phyloP scores from a whole-genome alignment of 2,797 vertebrate genomes.

The Melanogrammus aeglefinus region DNA sequence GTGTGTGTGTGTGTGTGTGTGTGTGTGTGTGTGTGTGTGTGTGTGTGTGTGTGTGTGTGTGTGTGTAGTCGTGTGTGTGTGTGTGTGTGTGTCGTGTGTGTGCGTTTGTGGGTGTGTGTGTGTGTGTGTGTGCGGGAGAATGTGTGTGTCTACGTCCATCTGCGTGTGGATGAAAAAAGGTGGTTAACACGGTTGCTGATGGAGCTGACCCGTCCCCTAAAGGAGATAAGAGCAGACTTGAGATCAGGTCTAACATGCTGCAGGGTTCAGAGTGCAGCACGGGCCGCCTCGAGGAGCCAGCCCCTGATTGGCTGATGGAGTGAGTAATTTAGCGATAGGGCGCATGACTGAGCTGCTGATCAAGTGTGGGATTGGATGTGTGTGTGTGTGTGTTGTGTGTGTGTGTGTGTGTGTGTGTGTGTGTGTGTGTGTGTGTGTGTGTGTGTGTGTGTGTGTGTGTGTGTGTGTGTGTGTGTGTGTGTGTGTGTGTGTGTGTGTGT shows the following conservation, averaged over 20 bases:
- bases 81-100: constrained; percentile 25
- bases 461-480: too few relatives aligned
- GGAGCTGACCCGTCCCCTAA: constrained; percentile 30
- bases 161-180: constrained; percentile 22
- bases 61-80: constrained; percentile 22
- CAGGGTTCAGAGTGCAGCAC: constrained; percentile 19
- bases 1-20: constrained; percentile 26
- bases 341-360: background rate
- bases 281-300: background rate
- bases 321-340: background rate
- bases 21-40: constrained; percentile 33
- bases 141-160: constrained; percentile 35
- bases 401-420: too few relatives aligned
- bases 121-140: constrained; percentile 14
- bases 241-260: constrained; percentile 1
- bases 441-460: background rate
- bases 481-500: too few relatives aligned
- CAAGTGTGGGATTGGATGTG: background rate
- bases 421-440: too few relatives aligned
- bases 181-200: constrained; percentile 34
- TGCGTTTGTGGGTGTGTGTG: background rate
- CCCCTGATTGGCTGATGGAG: background rate
- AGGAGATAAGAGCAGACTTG: constrained; percentile 50
- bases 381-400: too few relatives aligned
- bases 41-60: constrained; percentile 19